These are phyloP conservation scores for Colletes gigas DNA, from an alignment of 1,140 invertebrate species.

Conservation along the genomic window DNA sequence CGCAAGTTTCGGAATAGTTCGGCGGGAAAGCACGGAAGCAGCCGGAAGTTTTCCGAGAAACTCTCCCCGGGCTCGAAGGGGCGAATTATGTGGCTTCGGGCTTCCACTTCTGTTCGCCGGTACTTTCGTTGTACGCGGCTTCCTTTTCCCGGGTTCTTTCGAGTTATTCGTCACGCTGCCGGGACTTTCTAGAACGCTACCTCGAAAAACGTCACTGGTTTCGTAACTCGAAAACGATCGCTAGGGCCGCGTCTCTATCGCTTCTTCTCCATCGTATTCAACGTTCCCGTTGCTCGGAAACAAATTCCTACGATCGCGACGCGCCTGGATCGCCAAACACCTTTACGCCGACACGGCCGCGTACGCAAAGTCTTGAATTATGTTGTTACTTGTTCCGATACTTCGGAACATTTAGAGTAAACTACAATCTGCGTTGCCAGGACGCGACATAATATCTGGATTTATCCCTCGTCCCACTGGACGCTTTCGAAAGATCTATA, in stretches of 20 bases:
- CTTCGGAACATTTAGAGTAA: too few relatives aligned
- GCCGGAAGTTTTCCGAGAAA: conserved; percentile 31
- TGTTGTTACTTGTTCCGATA: too few relatives aligned
- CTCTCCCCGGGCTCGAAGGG: conserved; percentile 34
- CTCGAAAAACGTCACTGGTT: conserved; percentile 4
- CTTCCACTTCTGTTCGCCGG: conserved; percentile 15
- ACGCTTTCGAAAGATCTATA: too few relatives aligned
- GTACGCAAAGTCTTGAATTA: too few relatives aligned
- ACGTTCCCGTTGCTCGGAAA: too few relatives aligned
- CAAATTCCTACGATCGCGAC: too few relatives aligned
- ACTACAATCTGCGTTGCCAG: too few relatives aligned
- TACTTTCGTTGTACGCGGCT: conserved; percentile 32
- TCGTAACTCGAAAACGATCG: background rate
- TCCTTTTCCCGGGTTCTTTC: conserved; percentile 33
- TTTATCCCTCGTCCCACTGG: too few relatives aligned
- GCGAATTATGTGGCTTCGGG: conserved; percentile 48
- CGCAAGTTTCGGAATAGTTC: conserved; percentile 42
- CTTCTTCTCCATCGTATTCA: too few relatives aligned
- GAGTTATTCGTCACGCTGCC: conserved; percentile 43
- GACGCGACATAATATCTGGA: too few relatives aligned
- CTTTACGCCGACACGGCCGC: too few relatives aligned
- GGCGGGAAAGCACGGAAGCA: conserved; percentile 37
- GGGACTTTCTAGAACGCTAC: background rate
- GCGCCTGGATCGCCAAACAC: too few relatives aligned
- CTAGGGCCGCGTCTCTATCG: background rate